These are phyloP conservation scores for Beaufortia kweichowensis DNA, from an alignment of 2,113 vertebrate species.

Conservation along the genomic window DNA sequence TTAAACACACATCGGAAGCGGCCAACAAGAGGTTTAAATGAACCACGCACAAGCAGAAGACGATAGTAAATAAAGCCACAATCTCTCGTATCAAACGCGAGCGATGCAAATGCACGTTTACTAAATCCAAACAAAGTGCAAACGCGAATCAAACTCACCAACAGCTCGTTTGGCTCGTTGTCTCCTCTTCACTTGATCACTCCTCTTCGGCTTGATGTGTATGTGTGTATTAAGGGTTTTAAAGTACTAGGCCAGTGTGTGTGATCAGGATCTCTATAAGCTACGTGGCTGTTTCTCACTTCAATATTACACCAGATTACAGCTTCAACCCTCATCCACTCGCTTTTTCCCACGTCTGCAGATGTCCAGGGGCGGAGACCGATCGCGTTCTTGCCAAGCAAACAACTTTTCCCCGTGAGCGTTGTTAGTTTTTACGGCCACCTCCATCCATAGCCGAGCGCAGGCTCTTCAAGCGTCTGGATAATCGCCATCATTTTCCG, in stretches of 20 bases:
- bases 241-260: slow-evolving; percentile 33
- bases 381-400: not conserved
- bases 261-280: slow-evolving; percentile 28
- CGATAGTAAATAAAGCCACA: not conserved
- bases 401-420: slow-evolving; percentile 9
- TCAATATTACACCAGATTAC: slow-evolving; percentile 16
- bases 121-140: not conserved
- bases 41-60: not conserved
- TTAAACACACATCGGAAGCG: not conserved
- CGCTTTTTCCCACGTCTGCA: slow-evolving; percentile 5
- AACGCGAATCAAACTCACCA: slow-evolving; percentile 26
- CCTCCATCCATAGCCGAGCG: slow-evolving; percentile 38
- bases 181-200: not conserved
- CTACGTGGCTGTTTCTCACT: slow-evolving; percentile 39
- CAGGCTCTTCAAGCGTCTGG: slow-evolving; percentile 54
- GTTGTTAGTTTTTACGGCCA: slow-evolving; percentile 37
- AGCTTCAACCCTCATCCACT: slow-evolving; percentile 1
- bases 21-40: not conserved
- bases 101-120: not conserved
- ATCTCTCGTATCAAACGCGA: not conserved
- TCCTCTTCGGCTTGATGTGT: slow-evolving; percentile 3
- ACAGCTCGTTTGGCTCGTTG: not conserved
- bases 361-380: not conserved
- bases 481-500: slow-evolving; percentile 57
- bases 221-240: not conserved